Evolutionary conservation across 2,888 invertebrate genomes (phyloP).

Genomic region (Hirtodrosophila cameraria): DNA sequence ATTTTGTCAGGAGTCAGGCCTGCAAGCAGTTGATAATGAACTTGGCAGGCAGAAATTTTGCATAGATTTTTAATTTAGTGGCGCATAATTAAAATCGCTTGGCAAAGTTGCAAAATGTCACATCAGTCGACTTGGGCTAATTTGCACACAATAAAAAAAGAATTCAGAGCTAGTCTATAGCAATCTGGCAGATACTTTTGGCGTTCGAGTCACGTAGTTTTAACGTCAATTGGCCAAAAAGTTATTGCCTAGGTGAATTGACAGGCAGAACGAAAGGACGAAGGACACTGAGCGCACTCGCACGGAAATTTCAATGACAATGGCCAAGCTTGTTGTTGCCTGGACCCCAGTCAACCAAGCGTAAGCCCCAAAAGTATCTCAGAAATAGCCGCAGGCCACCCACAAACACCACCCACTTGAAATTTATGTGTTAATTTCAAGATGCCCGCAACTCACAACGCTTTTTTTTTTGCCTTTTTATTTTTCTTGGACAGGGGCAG

Average conservation of each 20-base stretch:
- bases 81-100: conserved; percentile 67
- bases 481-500: conserved; percentile 44
- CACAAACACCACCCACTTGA: conserved; percentile 63
- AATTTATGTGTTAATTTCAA: conserved; percentile 84
- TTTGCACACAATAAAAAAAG: conserved; percentile 65
- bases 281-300: conserved; percentile 79
- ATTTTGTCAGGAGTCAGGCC: conserved; percentile 34
- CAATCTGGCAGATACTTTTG: conserved; percentile 45
- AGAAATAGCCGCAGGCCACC: conserved; percentile 39
- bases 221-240: conserved; percentile 80
- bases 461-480: conserved; percentile 63
- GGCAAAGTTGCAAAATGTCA: conserved; percentile 9
- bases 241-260: conserved; percentile 57
- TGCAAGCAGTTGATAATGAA: conserved; percentile 64
- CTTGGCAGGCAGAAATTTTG: conserved; percentile 11
- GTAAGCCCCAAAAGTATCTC: conserved; percentile 59
- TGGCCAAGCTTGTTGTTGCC: conserved; percentile 24
- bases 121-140: conserved; percentile 35
- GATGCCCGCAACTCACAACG: conserved; percentile 56
- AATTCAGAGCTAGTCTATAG: conserved; percentile 42
- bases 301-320: conserved; percentile 81
- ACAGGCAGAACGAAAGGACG: too few relatives aligned
- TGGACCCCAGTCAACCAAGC: conserved; percentile 34
- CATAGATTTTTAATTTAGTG: conserved; percentile 60
- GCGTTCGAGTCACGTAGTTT: conserved; percentile 71